Percentiles rank a stretch among this genome's conserved stretches.
phyloP scores from a whole-genome alignment of 2,113 vertebrate genomes.

The Anser brachyrhynchus region DNA sequence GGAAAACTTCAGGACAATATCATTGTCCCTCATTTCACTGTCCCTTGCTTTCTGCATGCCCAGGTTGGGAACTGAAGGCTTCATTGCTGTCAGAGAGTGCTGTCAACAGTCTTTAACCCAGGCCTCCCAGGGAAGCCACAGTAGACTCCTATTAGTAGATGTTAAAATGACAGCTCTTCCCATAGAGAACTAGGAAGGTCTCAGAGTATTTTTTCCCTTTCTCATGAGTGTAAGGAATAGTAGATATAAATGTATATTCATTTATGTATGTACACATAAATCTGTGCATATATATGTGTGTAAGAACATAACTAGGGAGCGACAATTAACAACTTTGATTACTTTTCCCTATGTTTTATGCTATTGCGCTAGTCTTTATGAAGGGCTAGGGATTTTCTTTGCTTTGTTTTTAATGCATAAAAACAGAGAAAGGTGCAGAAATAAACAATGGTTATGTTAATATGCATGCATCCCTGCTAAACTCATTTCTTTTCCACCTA shows the following conservation, averaged over 20 bases:
- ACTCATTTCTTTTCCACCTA: background rate
- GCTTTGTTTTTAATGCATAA: background rate
- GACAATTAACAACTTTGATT: background rate
- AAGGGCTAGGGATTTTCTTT: background rate
- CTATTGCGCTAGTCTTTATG: background rate
- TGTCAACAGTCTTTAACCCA: background rate
- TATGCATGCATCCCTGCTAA: fast-evolving
- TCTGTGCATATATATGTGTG: background rate
- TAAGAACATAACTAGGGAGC: background rate
- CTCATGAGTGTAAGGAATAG: background rate
- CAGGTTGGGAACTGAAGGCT: background rate
- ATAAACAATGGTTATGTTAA: background rate
- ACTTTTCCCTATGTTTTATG: background rate
- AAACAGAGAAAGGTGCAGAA: background rate
- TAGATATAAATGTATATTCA: background rate
- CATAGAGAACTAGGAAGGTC: background rate
- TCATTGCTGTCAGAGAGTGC: background rate
- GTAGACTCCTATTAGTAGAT: background rate
- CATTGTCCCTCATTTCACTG: fast-evolving
- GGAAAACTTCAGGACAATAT: background rate
- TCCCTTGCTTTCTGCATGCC: background rate
- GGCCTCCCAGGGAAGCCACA: background rate
- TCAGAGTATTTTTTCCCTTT: background rate
- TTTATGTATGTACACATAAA: background rate
- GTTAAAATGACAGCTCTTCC: background rate